Evolutionary conservation across 1,140 invertebrate species (phyloP), one percentile per base, ranked within the genome.

Genomic region (Drosophila ohnishii): DNA sequence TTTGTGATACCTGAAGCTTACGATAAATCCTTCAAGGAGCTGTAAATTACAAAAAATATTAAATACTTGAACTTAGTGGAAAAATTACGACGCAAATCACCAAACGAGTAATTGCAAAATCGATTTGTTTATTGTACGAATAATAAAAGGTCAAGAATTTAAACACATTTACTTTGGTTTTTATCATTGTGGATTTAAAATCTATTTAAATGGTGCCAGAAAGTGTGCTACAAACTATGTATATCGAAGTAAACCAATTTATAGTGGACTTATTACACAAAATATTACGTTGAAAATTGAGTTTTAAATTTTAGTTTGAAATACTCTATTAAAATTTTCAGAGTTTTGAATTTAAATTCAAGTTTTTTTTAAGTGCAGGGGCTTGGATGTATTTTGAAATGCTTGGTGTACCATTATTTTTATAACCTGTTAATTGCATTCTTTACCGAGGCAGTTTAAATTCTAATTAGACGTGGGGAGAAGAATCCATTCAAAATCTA

Each of bases 401-500:
- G n/a, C 10, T 40, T 10, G 19, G 11, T 22, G 42, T 62, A 45
- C 62, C 39, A 58, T 67, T 67, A 66, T 66, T 66, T 53, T 67
- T 51, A 60, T 53, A 67, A 67, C 62, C 65, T 67, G 65, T 67
- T 67, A 69, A 69, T 67, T 55, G 65, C 47, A 42, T 56, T 67
- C 63, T 22, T 67, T 37, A 34, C 34, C 42, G 44, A 39, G 44
- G 61, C 61, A 66, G 34, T 66, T 50, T 50, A 50, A 35, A 44
- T 70, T 70, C 25, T 39, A 70, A 70, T 70, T 67, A 66, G 11
- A 69, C 25, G 25, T 28, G 5, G 5, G n/a, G 6, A 16, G 44
- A 37, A 37, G 30, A 30, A 11, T 10, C 35, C 19, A 28, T 45
- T 67, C 10, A 11, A 45, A 30, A 39, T 42, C 66, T 45, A 45